These are phyloP conservation scores for Nephrotoma appendiculata DNA, from an alignment of 2,888 invertebrate genomes.

Conservation along the genomic window DNA sequence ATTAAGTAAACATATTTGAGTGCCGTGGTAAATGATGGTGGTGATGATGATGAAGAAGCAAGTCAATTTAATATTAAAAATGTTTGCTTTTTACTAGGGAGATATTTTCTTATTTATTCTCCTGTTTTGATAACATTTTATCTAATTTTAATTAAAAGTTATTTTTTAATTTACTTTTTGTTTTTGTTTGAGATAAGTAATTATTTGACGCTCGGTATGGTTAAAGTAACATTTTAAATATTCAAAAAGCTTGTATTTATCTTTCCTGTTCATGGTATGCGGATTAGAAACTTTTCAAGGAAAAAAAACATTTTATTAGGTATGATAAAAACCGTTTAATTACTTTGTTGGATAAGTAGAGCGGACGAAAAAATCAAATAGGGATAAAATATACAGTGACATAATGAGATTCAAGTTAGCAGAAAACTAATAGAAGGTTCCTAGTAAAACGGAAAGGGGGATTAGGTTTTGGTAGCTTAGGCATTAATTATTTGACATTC, in stretches of 20 bases:
- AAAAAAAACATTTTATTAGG: too few relatives aligned
- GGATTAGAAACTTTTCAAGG: not conserved
- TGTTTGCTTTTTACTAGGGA: not conserved
- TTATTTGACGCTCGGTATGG: not conserved
- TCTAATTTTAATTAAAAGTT: not conserved
- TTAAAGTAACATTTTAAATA: not conserved
- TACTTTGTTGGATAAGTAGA: too few relatives aligned
- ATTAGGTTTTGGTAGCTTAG: too few relatives aligned
- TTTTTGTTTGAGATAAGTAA: not conserved
- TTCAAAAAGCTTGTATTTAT: not conserved
- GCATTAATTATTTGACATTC: too few relatives aligned
- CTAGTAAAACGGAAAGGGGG: too few relatives aligned
- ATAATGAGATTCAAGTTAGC: too few relatives aligned
- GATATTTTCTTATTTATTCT: not conserved
- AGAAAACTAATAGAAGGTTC: too few relatives aligned
- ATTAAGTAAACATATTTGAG: not conserved
- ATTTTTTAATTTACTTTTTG: not conserved
- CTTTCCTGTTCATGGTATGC: not conserved
- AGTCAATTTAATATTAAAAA: not conserved
- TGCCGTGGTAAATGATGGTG: not conserved
- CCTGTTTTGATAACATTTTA: not conserved
- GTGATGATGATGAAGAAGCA: not conserved
- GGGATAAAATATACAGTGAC: too few relatives aligned
- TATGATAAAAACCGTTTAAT: too few relatives aligned
- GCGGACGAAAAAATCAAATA: too few relatives aligned